Conservation (phyloP, 2,113 vertebrate species). For the Podarcis muralis region DNA sequence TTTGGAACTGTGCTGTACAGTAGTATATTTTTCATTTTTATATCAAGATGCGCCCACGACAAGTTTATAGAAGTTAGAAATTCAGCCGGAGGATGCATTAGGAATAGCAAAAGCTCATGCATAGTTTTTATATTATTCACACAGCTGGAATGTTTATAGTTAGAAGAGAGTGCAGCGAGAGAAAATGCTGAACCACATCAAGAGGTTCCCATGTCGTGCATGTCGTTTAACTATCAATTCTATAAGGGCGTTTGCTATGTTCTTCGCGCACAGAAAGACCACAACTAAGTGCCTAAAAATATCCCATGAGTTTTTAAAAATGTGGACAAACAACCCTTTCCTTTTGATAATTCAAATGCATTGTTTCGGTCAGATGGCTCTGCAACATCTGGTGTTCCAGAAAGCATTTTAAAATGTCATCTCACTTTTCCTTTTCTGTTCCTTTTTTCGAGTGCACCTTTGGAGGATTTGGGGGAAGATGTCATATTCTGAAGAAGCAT, state of each 20-base stretch:
- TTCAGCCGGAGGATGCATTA: conserved; percentile 50
- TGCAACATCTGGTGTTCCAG: conserved; percentile 69
- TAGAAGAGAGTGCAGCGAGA: conserved; percentile 69
- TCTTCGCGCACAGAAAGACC: conserved; percentile 71
- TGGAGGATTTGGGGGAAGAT: conserved; percentile 38
- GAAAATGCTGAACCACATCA: conserved; percentile 74
- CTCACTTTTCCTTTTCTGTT: conserved; percentile 44
- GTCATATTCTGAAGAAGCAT: background rate
- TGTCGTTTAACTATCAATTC: conserved; percentile 74
- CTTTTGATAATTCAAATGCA: conserved; percentile 69
- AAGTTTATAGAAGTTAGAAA: conserved; percentile 46
- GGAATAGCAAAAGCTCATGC: conserved; percentile 59
- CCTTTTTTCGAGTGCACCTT: conserved; percentile 46
- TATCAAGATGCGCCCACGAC: conserved; percentile 65
- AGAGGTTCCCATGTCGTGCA: conserved; percentile 60
- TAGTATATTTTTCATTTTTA: conserved; percentile 59
- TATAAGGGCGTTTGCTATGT: conserved; percentile 62
- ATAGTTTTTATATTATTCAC: conserved; percentile 71
- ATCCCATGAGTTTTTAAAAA: conserved; percentile 71
- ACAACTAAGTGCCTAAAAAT: conserved; percentile 70
- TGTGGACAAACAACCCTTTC: conserved; percentile 67
- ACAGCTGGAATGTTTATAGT: conserved; percentile 76
- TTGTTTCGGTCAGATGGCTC: conserved; percentile 65
- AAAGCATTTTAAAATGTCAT: conserved; percentile 67
- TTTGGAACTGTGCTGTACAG: conserved; percentile 64